Base-by-base conservation (phyloP, 2,113 vertebrate genomes). In the Gopherus flavomarginatus region DNA sequence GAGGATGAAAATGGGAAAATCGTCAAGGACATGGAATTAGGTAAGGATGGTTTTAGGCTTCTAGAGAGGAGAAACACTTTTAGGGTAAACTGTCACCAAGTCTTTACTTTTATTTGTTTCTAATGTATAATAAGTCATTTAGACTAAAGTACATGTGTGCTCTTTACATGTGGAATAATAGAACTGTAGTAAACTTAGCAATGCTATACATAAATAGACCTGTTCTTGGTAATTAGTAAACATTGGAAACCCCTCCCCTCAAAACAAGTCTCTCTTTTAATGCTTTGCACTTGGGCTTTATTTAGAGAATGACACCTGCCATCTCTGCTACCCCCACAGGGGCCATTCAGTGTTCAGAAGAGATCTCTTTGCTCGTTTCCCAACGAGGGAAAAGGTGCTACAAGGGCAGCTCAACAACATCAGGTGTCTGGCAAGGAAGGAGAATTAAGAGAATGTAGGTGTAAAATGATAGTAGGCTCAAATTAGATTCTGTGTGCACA, bases 301-400 rank as follows among this genome's bases (percentile, higher is more conserved):
- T 72, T 72, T 72, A 72, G 17, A 72, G n/a, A 17, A 22, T 38
- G 65, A 72, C 65, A 38, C 35, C 35, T 83, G 80, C 24, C 29
- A 78, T 8, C 5, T 85, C 54, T 86, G 27, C 11, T 19, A 2
- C 0, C 0, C 22, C 24, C 59, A 83, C 35, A 94, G n/a, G 4
- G 90, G 22, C 6, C 9, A 83, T 80, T 52, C 24, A 19, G 4
- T 93, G 16, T 75, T 94, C 87, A 56, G 52, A 90, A 56, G 27
- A n/a, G 65, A 49, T 62, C 21, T 44, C 42, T 27, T 77, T 42
- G 10, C 21, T 75, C 2, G 31, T 47, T 52, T 86, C 14, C 5
- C 5, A n/a, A 0, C 27, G 53, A 44, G 0, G 11, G 47, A 4
- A 72, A 88, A 50, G 0, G 4, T 93, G 8, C n/a, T 90, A 27